Evolutionary conservation across 2,888 invertebrate species (phyloP).

Genomic region (Papilio elwesi): DNA sequence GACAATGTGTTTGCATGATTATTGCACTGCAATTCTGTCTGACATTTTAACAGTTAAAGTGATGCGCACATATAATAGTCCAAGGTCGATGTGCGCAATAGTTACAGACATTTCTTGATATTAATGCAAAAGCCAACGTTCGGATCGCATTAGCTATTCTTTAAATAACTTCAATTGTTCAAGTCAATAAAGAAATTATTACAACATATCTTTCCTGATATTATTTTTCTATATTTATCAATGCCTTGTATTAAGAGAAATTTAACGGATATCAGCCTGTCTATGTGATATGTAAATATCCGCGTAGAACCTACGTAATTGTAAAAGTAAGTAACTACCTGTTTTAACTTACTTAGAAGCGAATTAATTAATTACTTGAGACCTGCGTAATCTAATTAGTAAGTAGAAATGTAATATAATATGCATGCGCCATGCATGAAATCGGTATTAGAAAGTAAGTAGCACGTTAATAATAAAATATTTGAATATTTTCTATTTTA

Average conservation of each 20-base stretch:
- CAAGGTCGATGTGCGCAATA: constrained; percentile 46
- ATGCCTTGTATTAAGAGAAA: background rate
- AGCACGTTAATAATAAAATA: too few species aligned
- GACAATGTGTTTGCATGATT: constrained; percentile 65
- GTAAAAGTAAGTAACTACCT: background rate
- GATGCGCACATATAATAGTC: constrained; percentile 44
- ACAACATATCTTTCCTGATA: background rate
- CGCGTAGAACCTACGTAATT: background rate
- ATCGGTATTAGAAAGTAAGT: too few species aligned
- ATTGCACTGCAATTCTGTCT: constrained; percentile 71
- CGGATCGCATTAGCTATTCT: too few species aligned
- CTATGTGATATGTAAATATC: background rate
- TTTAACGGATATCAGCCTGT: background rate
- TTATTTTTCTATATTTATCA: constrained; percentile 10
- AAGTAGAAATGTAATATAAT: too few species aligned
- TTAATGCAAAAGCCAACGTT: too few species aligned
- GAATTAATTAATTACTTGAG: background rate
- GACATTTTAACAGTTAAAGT: constrained; percentile 60
- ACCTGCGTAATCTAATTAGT: background rate
- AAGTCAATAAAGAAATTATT: background rate
- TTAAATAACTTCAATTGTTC: background rate
- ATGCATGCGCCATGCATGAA: too few species aligned
- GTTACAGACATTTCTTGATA: background rate
- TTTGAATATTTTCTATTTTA: too few species aligned
- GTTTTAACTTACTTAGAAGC: background rate